Conservation (phyloP, 2,888 invertebrate genomes). For the Papilio gigon region DNA sequence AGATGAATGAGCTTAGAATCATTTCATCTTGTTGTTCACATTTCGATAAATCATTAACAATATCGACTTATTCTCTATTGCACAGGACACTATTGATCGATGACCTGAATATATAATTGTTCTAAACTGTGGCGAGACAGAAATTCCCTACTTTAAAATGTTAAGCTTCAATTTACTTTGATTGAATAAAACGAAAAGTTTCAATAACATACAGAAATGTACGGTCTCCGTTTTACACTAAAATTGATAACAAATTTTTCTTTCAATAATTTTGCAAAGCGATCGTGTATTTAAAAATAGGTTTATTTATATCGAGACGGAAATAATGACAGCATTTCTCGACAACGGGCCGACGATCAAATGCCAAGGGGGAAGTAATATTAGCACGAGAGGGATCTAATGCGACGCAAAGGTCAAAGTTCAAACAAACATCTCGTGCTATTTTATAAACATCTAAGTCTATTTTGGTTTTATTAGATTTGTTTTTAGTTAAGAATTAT, state of each 20-base stretch:
- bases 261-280: background rate
- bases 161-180: too few species aligned
- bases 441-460: background rate
- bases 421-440: background rate
- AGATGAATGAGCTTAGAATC: background rate
- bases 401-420: slow-evolving; percentile 21
- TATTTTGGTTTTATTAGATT: background rate
- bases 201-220: background rate
- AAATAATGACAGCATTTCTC: slow-evolving; percentile 7
- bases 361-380: slow-evolving; percentile 32
- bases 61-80: background rate
- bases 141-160: too few species aligned
- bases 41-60: background rate
- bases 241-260: background rate
- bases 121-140: background rate
- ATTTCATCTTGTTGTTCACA: background rate
- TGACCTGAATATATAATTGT: background rate
- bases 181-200: background rate
- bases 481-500: background rate
- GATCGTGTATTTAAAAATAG: background rate
- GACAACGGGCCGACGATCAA: slow-evolving; percentile 16
- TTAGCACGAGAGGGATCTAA: slow-evolving; percentile 19
- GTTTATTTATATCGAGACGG: background rate
- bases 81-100: background rate
- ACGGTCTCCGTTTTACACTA: too few species aligned